phyloP scores from a whole-genome alignment of 2,888 invertebrate genomes.

The Crematogaster levior region DNA sequence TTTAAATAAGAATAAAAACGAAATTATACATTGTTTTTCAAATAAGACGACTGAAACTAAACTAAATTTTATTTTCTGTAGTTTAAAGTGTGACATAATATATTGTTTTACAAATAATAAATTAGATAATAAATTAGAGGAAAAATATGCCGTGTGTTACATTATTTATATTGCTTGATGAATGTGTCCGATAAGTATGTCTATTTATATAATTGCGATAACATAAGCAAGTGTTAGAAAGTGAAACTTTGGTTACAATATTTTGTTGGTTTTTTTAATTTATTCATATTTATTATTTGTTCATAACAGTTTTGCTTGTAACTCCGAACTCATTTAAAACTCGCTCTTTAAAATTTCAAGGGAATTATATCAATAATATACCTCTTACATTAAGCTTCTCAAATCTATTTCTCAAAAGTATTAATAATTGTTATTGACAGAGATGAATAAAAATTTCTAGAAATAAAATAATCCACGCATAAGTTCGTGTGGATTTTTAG shows the following conservation, averaged over 20 bases:
- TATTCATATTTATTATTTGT: not conserved
- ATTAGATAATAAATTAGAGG: constrained; percentile 10
- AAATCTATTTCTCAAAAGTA: not conserved
- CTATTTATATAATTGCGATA: not conserved
- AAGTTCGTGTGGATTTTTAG: no score
- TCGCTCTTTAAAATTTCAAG: not conserved
- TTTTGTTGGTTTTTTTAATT: not conserved
- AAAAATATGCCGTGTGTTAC: not conserved
- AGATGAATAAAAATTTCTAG: not conserved
- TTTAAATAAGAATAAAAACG: not conserved
- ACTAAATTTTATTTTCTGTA: not conserved
- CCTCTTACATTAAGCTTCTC: no score
- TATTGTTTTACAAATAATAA: not conserved
- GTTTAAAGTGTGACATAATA: not conserved
- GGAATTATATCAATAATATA: no score
- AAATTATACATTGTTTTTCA: not conserved
- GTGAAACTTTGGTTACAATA: not conserved
- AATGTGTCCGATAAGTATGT: not conserved
- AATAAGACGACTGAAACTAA: not conserved
- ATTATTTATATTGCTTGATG: constrained; percentile 3
- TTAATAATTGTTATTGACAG: not conserved
- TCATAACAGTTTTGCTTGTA: not conserved
- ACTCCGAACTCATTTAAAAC: not conserved
- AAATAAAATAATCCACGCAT: not conserved
- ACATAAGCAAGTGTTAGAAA: not conserved